A percentile compares a stretch with the other conserved stretches of the same genome.
These are phyloP conservation scores for Lamellibrachia columna DNA, from an alignment of 2,888 invertebrate genomes.

Conservation along the genomic window DNA sequence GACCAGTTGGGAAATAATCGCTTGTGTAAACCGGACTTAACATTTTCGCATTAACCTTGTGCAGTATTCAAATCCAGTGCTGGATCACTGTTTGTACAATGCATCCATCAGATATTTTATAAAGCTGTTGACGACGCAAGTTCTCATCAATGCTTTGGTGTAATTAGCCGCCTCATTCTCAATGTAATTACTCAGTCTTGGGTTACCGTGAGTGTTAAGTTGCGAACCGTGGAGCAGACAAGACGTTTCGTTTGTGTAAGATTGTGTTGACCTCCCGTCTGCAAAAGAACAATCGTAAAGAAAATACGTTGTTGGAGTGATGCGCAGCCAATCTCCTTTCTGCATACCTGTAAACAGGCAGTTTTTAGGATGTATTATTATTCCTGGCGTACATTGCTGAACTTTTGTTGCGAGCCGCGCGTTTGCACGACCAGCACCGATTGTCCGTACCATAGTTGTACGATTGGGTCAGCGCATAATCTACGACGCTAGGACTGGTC, in stretches of 20 bases:
- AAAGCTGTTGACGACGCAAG: neutral
- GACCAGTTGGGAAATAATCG: no score
- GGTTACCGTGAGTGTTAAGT: neutral
- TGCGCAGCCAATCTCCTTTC: neutral
- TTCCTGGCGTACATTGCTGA: neutral
- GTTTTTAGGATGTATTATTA: neutral
- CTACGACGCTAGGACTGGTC: no score
- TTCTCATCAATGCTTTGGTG: neutral
- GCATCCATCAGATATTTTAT: neutral
- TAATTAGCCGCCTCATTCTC: neutral
- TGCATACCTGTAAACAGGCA: neutral
- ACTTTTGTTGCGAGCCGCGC: neutral
- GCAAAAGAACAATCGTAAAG: neutral
- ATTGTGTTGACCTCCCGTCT: neutral
- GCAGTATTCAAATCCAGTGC: neutral
- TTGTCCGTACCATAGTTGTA: no score
- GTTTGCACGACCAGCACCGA: no score
- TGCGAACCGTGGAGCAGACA: neutral
- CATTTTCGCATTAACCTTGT: neutral
- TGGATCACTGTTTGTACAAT: neutral
- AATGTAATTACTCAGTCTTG: neutral
- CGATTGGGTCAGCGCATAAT: no score
- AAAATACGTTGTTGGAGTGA: neutral
- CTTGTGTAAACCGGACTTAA: no score
- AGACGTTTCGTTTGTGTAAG: neutral